phyloP scores from a whole-genome alignment of 2,113 vertebrate species.

The Passer domesticus region DNA sequence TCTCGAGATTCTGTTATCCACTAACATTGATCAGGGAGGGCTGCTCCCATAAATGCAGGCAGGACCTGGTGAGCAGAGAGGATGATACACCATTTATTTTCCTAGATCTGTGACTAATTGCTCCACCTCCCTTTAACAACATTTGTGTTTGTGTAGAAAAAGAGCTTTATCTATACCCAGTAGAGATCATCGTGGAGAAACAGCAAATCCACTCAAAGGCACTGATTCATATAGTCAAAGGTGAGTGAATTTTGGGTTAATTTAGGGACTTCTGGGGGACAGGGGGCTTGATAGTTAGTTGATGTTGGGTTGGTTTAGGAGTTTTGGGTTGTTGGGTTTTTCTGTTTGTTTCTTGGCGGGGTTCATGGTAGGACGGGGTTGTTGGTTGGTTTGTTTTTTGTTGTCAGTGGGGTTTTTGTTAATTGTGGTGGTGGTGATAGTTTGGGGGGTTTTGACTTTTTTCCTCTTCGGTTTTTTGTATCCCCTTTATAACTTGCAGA shows the following conservation, averaged over 20 bases:
- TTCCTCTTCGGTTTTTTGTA: neutral
- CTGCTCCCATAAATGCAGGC: neutral
- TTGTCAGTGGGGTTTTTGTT: neutral
- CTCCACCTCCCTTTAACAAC: neutral
- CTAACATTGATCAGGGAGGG: rapidly evolving
- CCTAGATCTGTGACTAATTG: neutral
- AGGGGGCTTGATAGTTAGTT: neutral
- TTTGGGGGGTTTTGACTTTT: rapidly evolving
- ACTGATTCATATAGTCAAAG: neutral
- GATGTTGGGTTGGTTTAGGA: neutral
- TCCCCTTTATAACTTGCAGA: neutral
- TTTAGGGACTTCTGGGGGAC: too few relatives aligned
- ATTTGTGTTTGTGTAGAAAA: neutral
- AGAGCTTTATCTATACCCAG: neutral
- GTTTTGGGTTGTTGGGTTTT: neutral
- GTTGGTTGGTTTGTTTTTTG: neutral
- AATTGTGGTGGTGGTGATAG: neutral
- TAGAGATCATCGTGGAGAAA: neutral
- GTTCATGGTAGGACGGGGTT: rapidly evolving
- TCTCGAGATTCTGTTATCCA: neutral
- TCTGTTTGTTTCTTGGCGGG: neutral
- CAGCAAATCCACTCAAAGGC: neutral
- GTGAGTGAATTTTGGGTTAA: neutral
- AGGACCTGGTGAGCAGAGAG: neutral
- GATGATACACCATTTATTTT: neutral